phyloP scores from a whole-genome alignment of 2,113 vertebrate genomes.

The Apteryx owenii region DNA sequence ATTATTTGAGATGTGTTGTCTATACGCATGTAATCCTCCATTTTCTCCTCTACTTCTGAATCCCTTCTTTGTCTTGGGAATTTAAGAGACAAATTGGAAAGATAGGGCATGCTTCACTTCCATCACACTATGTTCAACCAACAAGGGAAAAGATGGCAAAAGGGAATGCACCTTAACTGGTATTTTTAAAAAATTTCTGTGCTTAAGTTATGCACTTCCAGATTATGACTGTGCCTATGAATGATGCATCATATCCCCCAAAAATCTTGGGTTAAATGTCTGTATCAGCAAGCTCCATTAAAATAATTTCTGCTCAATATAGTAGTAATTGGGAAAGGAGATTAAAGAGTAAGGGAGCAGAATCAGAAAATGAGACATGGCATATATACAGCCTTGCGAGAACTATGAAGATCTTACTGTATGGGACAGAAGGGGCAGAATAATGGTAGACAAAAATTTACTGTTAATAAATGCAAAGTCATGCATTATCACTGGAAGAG shows the following conservation, averaged over 20 bases:
- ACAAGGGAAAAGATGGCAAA: neutral
- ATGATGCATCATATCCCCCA: rapidly evolving
- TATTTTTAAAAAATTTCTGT: neutral
- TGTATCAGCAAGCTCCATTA: neutral
- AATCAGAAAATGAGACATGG: neutral
- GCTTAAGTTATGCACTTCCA: neutral
- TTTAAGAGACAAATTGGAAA: neutral
- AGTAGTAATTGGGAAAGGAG: neutral
- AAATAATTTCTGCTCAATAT: neutral
- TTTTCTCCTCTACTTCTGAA: neutral
- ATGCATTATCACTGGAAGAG: neutral
- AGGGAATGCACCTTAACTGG: neutral
- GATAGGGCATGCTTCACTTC: neutral
- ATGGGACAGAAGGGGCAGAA: neutral
- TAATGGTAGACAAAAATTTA: neutral
- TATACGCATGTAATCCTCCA: neutral
- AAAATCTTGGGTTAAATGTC: neutral
- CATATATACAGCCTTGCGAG: neutral
- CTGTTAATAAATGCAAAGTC: neutral
- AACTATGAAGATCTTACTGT: neutral
- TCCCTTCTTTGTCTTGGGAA: neutral
- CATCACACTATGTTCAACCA: neutral
- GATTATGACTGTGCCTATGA: neutral
- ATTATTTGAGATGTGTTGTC: neutral
- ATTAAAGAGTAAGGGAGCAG: neutral